These are phyloP conservation scores for Zaprionus gabonicus DNA, from an alignment of 1,140 invertebrate genomes.

Conservation along the genomic window DNA sequence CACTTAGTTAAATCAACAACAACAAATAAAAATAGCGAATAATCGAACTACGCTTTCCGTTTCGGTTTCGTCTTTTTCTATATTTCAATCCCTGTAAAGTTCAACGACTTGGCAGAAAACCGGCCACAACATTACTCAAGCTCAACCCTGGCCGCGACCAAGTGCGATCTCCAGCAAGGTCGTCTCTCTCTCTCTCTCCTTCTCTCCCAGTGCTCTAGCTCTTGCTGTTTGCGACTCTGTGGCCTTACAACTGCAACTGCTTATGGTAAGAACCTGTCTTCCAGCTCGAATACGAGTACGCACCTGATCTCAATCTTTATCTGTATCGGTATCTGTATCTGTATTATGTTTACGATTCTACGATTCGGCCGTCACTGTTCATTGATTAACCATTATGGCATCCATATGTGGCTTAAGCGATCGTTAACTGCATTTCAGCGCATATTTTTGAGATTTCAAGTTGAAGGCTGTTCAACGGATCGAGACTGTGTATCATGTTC, in stretches of 20 bases:
- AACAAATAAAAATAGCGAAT: conserved; percentile 1
- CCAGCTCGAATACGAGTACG: background rate
- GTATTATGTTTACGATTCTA: conserved; percentile 8
- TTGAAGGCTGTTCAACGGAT: conserved; percentile 70
- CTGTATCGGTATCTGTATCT: background rate
- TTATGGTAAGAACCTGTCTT: conserved; percentile 40
- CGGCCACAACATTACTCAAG: conserved; percentile 26
- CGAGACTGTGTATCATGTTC: conserved; percentile 29
- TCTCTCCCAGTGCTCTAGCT: background rate
- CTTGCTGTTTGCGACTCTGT: background rate
- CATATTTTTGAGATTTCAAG: conserved; percentile 54
- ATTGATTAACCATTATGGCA: conserved; percentile 1
- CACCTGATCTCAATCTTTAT: background rate
- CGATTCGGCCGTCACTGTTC: background rate
- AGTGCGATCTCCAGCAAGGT: conserved; percentile 44
- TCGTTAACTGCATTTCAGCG: conserved; percentile 43
- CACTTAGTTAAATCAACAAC: conserved; percentile 43
- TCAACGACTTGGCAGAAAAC: conserved; percentile 59
- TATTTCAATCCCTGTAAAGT: conserved; percentile 56
- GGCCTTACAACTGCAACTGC: conserved; percentile 31
- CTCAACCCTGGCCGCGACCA: conserved; percentile 31
- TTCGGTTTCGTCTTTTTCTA: background rate
- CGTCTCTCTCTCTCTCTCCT: background rate
- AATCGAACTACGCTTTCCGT: conserved; percentile 22
- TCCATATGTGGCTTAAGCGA: conserved; percentile 10